These are phyloP conservation scores for Drosophila trapezifrons DNA, from an alignment of 1,140 invertebrate species.

Conservation along the genomic window DNA sequence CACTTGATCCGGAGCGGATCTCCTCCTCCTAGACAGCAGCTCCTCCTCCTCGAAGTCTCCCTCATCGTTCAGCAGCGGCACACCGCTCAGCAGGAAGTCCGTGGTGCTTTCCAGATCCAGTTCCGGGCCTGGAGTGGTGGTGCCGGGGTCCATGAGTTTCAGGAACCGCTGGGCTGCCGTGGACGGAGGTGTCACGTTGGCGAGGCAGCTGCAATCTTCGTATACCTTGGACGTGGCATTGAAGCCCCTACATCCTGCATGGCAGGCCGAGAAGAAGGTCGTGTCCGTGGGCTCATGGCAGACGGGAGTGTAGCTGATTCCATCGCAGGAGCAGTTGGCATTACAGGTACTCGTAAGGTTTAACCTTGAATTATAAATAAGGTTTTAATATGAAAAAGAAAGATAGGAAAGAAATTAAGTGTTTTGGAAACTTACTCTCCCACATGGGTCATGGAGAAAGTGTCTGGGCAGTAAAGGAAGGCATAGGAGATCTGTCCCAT, in stretches of 20 bases:
- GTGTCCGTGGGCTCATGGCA: slow-evolving; percentile 85
- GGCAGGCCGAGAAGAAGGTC: slow-evolving; percentile 87
- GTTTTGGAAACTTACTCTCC: slow-evolving; percentile 60
- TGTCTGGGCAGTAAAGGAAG: slow-evolving; percentile 86
- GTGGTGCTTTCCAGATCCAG: slow-evolving; percentile 18
- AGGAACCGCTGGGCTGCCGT: slow-evolving; percentile 27
- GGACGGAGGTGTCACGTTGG: neutral
- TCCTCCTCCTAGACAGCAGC: slow-evolving; percentile 25
- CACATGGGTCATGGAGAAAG: slow-evolving; percentile 45
- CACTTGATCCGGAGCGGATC: slow-evolving; percentile 46
- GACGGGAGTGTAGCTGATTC: slow-evolving; percentile 86
- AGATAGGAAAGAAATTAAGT: neutral
- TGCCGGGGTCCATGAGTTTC: slow-evolving; percentile 5
- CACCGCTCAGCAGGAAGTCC: neutral
- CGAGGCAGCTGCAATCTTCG: slow-evolving; percentile 55
- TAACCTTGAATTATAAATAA: slow-evolving; percentile 78
- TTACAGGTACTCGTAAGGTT: slow-evolving; percentile 86
- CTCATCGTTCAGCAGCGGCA: slow-evolving; percentile 54
- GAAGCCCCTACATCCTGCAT: slow-evolving; percentile 86
- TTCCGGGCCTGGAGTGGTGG: slow-evolving; percentile 19
- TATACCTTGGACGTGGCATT: slow-evolving; percentile 63
- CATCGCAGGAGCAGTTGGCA: slow-evolving; percentile 85
- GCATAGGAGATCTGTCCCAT: slow-evolving; percentile 85
- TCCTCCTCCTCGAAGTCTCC: slow-evolving; percentile 34
- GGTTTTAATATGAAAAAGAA: too few species aligned